phyloP scores from a whole-genome alignment of 2,888 invertebrate species.

The Apoderus coryli region DNA sequence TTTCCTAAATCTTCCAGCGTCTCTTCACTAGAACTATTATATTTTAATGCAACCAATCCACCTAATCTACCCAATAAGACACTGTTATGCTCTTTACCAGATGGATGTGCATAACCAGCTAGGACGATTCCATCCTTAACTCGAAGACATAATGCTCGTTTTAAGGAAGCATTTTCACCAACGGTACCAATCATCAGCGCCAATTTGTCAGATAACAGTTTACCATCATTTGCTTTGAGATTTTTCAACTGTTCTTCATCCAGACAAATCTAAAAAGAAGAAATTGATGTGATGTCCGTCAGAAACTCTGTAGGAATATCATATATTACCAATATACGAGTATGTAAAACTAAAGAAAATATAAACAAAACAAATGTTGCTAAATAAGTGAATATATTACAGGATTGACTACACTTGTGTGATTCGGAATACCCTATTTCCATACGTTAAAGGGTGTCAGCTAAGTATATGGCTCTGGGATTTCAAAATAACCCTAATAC shows the following conservation, averaged over 20 bases:
- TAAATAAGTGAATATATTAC: too few relatives aligned
- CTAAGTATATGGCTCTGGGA: too few relatives aligned
- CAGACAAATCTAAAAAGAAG: slow-evolving; percentile 36
- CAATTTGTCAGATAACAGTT: slow-evolving; percentile 62
- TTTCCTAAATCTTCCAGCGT: slow-evolving; percentile 41
- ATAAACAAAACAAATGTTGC: too few relatives aligned
- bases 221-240: slow-evolving; percentile 48
- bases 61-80: slow-evolving; percentile 72
- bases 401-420: too few relatives aligned
- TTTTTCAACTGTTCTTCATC: slow-evolving; percentile 52
- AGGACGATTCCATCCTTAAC: slow-evolving; percentile 32
- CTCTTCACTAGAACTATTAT: slow-evolving; percentile 13
- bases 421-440: too few relatives aligned
- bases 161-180: slow-evolving; percentile 78
- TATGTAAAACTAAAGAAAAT: too few relatives aligned
- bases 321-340: too few relatives aligned
- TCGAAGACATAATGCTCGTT: slow-evolving; percentile 65
- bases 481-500: too few relatives aligned
- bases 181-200: slow-evolving; percentile 76
- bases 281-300: too few relatives aligned
- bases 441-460: too few relatives aligned
- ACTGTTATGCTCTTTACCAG: slow-evolving; percentile 34
- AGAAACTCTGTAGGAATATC: too few relatives aligned
- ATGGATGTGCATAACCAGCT: slow-evolving; percentile 68
- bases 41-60: slow-evolving; percentile 59